Evolutionary conservation across 2,797 vertebrate species (phyloP), one percentile per base, ranked within the genome.

Genomic region (Galaxias olidus): DNA sequence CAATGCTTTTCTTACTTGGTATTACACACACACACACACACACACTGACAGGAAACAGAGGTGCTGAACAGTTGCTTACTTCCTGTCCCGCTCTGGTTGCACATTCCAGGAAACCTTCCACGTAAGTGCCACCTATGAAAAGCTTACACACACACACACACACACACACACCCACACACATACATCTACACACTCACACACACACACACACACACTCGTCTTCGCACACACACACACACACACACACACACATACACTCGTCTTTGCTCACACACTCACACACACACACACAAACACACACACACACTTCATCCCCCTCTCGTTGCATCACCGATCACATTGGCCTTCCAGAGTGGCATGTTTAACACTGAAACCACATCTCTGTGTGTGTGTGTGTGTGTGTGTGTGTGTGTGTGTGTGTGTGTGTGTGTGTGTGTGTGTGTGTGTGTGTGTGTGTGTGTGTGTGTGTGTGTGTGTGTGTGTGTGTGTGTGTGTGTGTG

Each of bases 51-150:
- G 91, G 90, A 92, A 91, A 82, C 84, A 77, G 80, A 87, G 87
- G 86, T 89, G 82, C 81, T 89, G 80, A 91, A 90, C 90, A 89
- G 86, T 89, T 85, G 87, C 86, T 89, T 73, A 84, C 90, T 91
- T 92, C 91, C 91, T 90, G 91, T 87, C 84, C 86, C 80, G 71
- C 82, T 83, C 66, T 78, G 76, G 85, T 89, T 89, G 78, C 86
- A 90, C 87, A 92, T 91, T 92, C 87, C 91, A 88, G 90, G 89
- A 90, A 92, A 88, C 86, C 83, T 74, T 82, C 85, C 66, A 76
- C 50, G 66, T 81, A 84, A 79, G 76, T 85, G 72, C 62, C 81
- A 83, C 74, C 70, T 71, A 62, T 80, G 61, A 77, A 59, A 54
- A 15, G 45, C 42, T 20, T 41, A 63, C 41, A 14, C 51, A 9